Percentiles rank a stretch among this genome's conserved stretches.
These are phyloP conservation scores for Limanda limanda DNA, from an alignment of 2,113 vertebrate genomes.

Conservation along the genomic window DNA sequence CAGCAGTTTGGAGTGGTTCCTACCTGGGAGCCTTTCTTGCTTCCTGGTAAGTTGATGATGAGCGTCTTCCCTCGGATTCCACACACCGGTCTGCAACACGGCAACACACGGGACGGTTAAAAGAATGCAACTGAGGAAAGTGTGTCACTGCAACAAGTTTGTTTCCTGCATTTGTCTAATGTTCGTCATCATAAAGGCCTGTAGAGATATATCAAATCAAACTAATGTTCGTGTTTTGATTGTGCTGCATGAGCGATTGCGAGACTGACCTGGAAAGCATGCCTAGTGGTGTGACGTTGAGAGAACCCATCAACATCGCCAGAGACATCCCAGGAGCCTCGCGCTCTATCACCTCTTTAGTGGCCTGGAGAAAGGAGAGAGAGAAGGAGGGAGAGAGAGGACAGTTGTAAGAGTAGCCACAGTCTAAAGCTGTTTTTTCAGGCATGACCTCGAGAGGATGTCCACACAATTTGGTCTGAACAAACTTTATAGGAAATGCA, in stretches of 20 bases:
- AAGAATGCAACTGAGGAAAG: not conserved
- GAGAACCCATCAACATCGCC: conserved; percentile 99
- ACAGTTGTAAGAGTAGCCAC: not conserved
- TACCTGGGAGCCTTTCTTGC: conserved; percentile 99
- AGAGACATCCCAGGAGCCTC: conserved; percentile 99
- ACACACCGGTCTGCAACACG: conserved; percentile 92
- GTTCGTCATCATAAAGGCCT: too few relatives aligned
- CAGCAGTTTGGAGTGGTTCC: conserved; percentile 50
- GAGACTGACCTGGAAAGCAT: conserved; percentile 96
- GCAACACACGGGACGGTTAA: conserved; percentile 21
- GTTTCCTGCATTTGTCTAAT: too few relatives aligned
- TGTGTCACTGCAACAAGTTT: not conserved
- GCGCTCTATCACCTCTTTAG: conserved; percentile 99
- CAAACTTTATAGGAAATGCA: too few relatives aligned
- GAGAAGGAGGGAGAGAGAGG: not conserved
- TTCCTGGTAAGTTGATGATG: conserved; percentile 99
- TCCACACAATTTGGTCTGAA: too few relatives aligned
- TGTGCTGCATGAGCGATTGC: not conserved
- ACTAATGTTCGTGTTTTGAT: not conserved
- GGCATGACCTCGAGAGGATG: too few relatives aligned
- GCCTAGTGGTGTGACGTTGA: conserved; percentile 98
- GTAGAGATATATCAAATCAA: too few relatives aligned
- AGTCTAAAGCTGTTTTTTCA: too few relatives aligned
- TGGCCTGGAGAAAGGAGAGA: conserved; percentile 85
- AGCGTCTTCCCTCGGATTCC: conserved; percentile 99